Conservation (phyloP, 1,140 invertebrate species). For the Potamilus streckersoni region DNA sequence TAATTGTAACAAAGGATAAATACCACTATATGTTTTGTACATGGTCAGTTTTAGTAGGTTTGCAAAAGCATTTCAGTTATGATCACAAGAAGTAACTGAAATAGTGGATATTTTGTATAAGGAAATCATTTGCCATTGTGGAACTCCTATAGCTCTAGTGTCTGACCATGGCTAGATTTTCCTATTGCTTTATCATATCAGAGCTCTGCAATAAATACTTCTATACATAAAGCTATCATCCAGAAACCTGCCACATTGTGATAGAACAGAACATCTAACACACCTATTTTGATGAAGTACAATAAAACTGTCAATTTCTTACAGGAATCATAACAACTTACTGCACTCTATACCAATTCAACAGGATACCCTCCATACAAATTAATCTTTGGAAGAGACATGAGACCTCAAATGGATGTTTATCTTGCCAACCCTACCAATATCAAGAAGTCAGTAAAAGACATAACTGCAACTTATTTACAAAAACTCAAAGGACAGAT, state of each 20-base stretch:
- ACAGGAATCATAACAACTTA: conserved; percentile 30
- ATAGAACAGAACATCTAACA: conserved; percentile 4
- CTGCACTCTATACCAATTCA: conserved; percentile 21
- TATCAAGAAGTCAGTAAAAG: not conserved
- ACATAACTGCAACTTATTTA: conserved; percentile 1
- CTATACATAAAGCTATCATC: conserved; percentile 31
- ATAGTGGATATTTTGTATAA: conserved; percentile 32
- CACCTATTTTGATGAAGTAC: conserved; percentile 23
- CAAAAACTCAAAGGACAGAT: conserved; percentile 12
- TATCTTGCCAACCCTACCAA: conserved; percentile 14
- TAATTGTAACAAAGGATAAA: conserved; percentile 27
- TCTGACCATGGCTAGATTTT: conserved; percentile 37
- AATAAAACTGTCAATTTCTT: conserved; percentile 25
- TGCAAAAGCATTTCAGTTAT: conserved; percentile 33
- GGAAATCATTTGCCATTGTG: conserved; percentile 40
- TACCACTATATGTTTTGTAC: conserved; percentile 39
- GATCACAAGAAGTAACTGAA: conserved; percentile 30
- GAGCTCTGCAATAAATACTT: conserved; percentile 29
- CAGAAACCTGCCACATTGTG: conserved; percentile 20
- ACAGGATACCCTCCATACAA: conserved; percentile 23
- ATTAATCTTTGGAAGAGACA: conserved; percentile 32
- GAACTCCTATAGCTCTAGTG: conserved; percentile 30
- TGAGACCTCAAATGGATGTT: conserved; percentile 8
- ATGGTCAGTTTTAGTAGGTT: conserved; percentile 35
- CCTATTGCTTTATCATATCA: conserved; percentile 31